Percentiles rank a stretch among this genome's conserved stretches.
These are phyloP conservation scores for Drosophila phalerata DNA, from an alignment of 2,888 invertebrate species.

Conservation along the genomic window DNA sequence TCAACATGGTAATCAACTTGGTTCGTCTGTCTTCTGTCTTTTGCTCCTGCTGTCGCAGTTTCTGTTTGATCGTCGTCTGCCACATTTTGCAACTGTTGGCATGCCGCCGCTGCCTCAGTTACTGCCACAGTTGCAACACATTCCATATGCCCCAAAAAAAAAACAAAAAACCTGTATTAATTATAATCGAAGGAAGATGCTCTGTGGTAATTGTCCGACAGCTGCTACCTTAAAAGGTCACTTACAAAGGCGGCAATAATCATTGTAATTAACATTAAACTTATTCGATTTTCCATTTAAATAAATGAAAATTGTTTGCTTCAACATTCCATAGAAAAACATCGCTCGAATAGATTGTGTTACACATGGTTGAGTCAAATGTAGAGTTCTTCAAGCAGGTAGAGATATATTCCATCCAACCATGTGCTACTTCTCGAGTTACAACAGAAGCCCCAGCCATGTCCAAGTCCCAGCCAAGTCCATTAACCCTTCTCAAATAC, in stretches of 20 bases:
- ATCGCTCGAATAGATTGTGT: constrained; percentile 26
- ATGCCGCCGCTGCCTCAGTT: constrained; percentile 51
- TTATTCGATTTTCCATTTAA: constrained; percentile 24
- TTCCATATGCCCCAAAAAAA: constrained; percentile 50
- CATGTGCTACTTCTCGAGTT: constrained; percentile 58
- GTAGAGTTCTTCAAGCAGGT: constrained; percentile 8
- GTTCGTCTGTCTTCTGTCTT: constrained; percentile 22
- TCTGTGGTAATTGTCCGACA: constrained; percentile 16
- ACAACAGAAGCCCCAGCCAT: constrained; percentile 39
- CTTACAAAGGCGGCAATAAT: constrained; percentile 62
- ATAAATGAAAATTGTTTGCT: background rate
- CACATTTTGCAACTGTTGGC: constrained; percentile 67
- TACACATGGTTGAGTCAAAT: constrained; percentile 31
- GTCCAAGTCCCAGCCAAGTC: constrained; percentile 22
- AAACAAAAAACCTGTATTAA: constrained; percentile 54
- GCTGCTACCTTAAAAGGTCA: constrained; percentile 35
- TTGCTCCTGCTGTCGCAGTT: constrained; percentile 59
- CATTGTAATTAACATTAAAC: constrained; percentile 43
- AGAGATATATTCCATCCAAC: constrained; percentile 23
- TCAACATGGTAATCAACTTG: constrained; percentile 77
- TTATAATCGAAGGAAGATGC: constrained; percentile 43
- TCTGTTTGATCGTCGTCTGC: constrained; percentile 48
- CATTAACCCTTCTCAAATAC: constrained; percentile 48
- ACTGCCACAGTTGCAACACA: constrained; percentile 33
- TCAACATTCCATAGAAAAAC: constrained; percentile 14